These are phyloP conservation scores for Cygnus atratus DNA, from an alignment of 2,113 vertebrate species.

Conservation along the genomic window DNA sequence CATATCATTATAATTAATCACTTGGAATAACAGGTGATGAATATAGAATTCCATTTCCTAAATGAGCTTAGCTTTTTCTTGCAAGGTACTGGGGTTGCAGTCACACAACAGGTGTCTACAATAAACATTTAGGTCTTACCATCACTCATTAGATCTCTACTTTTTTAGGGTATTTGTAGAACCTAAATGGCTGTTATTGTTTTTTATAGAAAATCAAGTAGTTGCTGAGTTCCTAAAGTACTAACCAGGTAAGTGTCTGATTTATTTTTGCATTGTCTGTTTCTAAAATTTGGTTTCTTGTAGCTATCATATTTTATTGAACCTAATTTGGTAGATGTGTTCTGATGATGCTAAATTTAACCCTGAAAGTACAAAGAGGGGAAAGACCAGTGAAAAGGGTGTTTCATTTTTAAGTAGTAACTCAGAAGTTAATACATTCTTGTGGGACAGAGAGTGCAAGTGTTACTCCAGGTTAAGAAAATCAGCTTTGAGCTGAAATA, in stretches of 20 bases:
- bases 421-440: not conserved
- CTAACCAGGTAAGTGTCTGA: not conserved
- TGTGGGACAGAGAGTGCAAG: not conserved
- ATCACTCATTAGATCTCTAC: not conserved
- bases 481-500: not conserved
- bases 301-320: not conserved
- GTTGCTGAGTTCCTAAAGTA: not conserved
- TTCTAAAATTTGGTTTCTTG: not conserved
- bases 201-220: not conserved
- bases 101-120: not conserved
- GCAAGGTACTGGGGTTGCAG: not conserved
- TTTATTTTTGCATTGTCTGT: not conserved
- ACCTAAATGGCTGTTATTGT: accelerated
- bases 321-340: not conserved
- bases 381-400: not conserved
- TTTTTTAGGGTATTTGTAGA: not conserved
- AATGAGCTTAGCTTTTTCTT: not conserved
- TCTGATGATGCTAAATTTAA: not conserved
- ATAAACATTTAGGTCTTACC: not conserved
- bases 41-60: not conserved
- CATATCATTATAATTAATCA: not conserved
- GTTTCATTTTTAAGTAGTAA: not conserved
- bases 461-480: not conserved
- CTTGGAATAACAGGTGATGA: not conserved
- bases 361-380: not conserved